Evolutionary conservation across 1,140 invertebrate species (phyloP), one percentile per base, ranked within the genome.

Genomic region (Cherax quadricarinatus): DNA sequence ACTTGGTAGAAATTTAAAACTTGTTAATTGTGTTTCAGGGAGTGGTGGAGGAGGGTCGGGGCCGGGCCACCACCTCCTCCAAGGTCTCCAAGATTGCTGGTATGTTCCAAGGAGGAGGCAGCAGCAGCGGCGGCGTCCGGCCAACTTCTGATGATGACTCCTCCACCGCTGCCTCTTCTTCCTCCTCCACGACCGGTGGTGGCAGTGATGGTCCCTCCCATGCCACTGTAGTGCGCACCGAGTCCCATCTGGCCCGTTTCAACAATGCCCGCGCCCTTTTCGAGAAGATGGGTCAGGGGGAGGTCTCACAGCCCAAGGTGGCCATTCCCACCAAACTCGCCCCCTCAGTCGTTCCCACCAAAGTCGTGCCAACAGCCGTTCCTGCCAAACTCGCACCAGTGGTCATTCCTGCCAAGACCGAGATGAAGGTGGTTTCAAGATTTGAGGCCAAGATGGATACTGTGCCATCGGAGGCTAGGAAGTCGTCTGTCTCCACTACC

Each of bases 201-300:
- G 81, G 62, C 82, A 87, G 24, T 60, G 60, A n/a, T 87, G 94
- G 80, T 24, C 93, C 83, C 85, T 93, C 81, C 41, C 30, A 51
- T 16, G 93, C 97, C 70, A 97, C 97, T 4, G 97, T 98, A n/a
- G 97, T 97, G 75, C 96, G 98, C 84, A 98, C 97, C 4, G 98
- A 98, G 95, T 98, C 97, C 93, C 98, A 98, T 94, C 96, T 98
- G 93, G 97, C 97, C 24, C 95, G 98, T 82, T 99, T 99, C 95
- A 98, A 98, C 94, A 98, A 97, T 95, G 98, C 98, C 0, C 96
- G 98, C 60, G 98, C 98, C 49, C 96, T 99, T 48, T 99, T 99
- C 95, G 98, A 99, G 95, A 98, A 98, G 94, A 96, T 99, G 88
- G 98, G 98, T 48, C 97, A 97, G 90, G 97, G 97, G 94, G 97